Conservation (phyloP, 2,113 vertebrate species). For the Seriola quinqueradiata region DNA sequence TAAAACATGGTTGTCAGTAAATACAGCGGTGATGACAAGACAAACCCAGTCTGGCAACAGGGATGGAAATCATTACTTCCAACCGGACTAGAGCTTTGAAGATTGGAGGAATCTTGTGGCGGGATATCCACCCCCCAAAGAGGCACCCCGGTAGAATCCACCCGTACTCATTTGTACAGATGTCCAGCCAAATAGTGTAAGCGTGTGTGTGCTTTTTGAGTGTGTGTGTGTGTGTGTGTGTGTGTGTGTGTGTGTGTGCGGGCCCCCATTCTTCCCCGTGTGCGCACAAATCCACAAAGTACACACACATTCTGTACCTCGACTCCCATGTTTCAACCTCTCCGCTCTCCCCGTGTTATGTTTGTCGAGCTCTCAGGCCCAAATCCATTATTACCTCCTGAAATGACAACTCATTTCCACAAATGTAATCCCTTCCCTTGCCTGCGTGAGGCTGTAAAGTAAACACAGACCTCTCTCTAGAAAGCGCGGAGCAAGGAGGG, state of each 20-base stretch:
- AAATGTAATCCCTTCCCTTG: conserved; percentile 81
- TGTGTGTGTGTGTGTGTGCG: conserved; percentile 14
- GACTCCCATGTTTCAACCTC: conserved; percentile 62
- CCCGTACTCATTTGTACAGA: conserved; percentile 62
- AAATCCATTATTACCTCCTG: conserved; percentile 86
- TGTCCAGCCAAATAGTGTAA: conserved; percentile 67
- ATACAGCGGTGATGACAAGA: conserved; percentile 68
- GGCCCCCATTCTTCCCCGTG: conserved; percentile 38
- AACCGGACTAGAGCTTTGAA: conserved; percentile 72
- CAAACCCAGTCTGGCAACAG: conserved; percentile 63
- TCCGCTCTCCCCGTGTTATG: conserved; percentile 65
- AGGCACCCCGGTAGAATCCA: conserved; percentile 58
- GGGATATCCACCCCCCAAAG: conserved; percentile 53
- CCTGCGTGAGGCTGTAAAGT: conserved; percentile 70
- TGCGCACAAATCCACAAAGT: conserved; percentile 53
- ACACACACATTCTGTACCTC: conserved; percentile 54
- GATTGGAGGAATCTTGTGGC: conserved; percentile 67
- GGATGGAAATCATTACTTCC: conserved; percentile 76
- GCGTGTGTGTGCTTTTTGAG: conserved; percentile 16
- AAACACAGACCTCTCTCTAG: conserved; percentile 70
- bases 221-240: conserved; percentile 22
- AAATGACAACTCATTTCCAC: conserved; percentile 86
- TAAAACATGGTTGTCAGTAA: conserved; percentile 65
- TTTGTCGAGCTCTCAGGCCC: conserved; percentile 84
- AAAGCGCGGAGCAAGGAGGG: conserved; percentile 51